Conservation (phyloP, 2,797 vertebrate genomes). For the Rhincodon typus region DNA sequence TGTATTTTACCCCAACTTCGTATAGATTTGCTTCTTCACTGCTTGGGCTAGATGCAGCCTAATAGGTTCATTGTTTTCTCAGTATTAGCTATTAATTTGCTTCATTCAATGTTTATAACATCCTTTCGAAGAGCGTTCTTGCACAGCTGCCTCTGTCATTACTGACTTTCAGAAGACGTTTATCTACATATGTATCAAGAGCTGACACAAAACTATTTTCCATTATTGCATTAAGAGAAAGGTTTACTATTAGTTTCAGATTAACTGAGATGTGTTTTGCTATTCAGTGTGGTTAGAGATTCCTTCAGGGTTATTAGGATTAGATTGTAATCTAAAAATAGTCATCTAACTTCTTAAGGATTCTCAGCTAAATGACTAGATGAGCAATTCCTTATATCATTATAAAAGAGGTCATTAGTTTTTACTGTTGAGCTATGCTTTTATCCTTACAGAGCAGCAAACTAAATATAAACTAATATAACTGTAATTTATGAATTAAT, state of each 20-base stretch:
- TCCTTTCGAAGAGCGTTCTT: background rate
- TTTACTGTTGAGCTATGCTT: background rate
- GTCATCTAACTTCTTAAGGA: background rate
- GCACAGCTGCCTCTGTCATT: background rate
- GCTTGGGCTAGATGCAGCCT: background rate
- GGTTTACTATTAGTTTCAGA: background rate
- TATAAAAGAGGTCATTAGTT: background rate
- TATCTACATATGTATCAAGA: background rate
- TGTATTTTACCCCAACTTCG: background rate
- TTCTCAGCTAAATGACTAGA: background rate
- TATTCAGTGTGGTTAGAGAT: conserved; percentile 11
- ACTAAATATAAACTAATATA: background rate
- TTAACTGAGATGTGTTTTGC: background rate
- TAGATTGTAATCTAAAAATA: conserved; percentile 26
- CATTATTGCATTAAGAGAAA: background rate
- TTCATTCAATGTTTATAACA: background rate
- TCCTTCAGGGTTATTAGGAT: background rate
- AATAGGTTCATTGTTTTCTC: background rate
- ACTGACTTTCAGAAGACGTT: background rate
- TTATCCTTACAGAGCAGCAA: background rate
- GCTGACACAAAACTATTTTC: background rate
- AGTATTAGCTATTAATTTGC: background rate
- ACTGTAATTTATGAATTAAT: background rate
- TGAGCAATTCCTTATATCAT: background rate
- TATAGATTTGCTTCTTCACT: background rate